phyloP scores from a whole-genome alignment of 2,888 invertebrate species.

The Cataglyphis cursor region DNA sequence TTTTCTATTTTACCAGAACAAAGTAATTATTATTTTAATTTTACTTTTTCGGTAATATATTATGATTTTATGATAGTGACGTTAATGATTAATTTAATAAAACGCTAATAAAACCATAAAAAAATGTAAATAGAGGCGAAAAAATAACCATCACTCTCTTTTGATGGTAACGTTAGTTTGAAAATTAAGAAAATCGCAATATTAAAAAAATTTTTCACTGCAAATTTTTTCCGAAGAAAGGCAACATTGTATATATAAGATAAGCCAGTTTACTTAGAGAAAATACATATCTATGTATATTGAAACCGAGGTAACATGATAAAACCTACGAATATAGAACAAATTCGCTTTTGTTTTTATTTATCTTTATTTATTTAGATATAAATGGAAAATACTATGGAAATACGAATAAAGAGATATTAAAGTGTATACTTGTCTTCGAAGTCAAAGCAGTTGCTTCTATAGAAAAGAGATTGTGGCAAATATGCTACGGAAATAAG shows the following conservation, averaged over 20 bases:
- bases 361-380: neutral
- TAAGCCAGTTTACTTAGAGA: neutral
- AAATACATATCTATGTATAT: neutral
- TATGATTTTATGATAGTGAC: neutral
- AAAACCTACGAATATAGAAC: neutral
- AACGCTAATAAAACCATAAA: neutral
- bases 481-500: neutral
- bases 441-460: neutral
- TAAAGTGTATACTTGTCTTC: neutral
- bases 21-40: neutral
- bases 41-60: neutral
- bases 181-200: neutral
- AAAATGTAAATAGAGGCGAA: neutral
- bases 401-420: constrained; percentile 1
- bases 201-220: neutral
- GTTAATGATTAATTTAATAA: neutral
- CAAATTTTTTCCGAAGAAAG: neutral
- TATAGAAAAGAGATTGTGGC: neutral
- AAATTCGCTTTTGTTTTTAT: constrained; percentile 8
- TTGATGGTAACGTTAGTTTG: neutral
- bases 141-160: neutral
- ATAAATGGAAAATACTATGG: neutral
- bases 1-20: neutral
- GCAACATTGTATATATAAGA: neutral
- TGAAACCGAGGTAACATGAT: neutral